Base-by-base conservation (phyloP, 2,113 vertebrate species). In the Gasterosteus aculeatus region DNA sequence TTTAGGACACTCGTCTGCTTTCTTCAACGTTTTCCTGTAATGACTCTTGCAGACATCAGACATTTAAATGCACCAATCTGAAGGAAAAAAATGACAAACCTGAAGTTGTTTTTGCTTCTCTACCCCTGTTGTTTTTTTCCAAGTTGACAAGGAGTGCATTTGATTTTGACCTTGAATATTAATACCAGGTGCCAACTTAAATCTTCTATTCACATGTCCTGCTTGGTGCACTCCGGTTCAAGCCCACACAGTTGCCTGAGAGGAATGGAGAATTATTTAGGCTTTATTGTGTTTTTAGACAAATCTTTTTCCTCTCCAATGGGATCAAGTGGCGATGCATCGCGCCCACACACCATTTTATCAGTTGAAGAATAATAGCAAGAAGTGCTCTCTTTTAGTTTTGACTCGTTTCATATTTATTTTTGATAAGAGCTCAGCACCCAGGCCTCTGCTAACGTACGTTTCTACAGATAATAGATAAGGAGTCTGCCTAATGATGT, bases 221-320 rank as follows among this genome's bases (percentile, higher is more conserved):
- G 65, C 0, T 42, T 75, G 67, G n/a, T 73, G 7, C 0, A 7
- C 47, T 79, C 3, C 5, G 69, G 33, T 54, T 72, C 33, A 59
- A 66, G 42, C 67, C 76, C 76, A 78, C 63, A 6, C 64, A 39
- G 0, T n/a, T 77, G 64, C 79, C 74, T 72, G 59, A 72, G 38
- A 75, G 46, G 77, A 71, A 71, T 2, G 47, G 44, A 8, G 56
- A 78, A 67, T 35, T 29, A 12, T 15, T 31, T 0, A 7, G 16
- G 39, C 19, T 54, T 38, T 80, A 19, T 76, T 51, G 10, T 51
- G 47, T 19, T 49, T 38, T 0, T 14, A 68, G 39, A 54, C 33
- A 58, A 38, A 10, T 15, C 35, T 31, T 54, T 76, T 56, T 60
- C 26, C 29, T 61, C 10, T 69, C 22, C 22, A 46, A 69, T n/a